Evolutionary conservation across 1,140 invertebrate genomes (phyloP).

Genomic region (Coelopa frigida): DNA sequence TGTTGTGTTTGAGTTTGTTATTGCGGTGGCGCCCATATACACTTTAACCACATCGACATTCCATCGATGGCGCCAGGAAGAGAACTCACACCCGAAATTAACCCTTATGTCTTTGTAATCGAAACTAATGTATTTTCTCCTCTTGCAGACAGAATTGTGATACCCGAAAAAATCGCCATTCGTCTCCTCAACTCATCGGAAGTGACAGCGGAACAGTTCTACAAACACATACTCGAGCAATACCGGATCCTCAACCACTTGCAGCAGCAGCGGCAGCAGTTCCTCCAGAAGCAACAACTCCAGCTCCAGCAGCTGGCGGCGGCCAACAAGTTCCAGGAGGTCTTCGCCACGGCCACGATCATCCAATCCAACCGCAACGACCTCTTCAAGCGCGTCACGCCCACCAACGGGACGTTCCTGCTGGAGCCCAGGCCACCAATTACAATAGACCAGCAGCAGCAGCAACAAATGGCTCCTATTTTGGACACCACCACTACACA

Average conservation of each 20-base stretch:
- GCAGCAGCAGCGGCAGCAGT: slow-evolving; percentile 35
- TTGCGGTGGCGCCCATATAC: too few relatives aligned
- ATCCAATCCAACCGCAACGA: slow-evolving; percentile 36
- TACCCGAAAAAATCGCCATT: slow-evolving; percentile 44
- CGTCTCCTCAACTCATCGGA: slow-evolving; percentile 41
- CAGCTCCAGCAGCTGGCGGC: slow-evolving; percentile 39
- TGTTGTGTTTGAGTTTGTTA: too few relatives aligned
- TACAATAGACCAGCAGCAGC: too few relatives aligned
- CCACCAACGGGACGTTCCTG: slow-evolving; percentile 14
- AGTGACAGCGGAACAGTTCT: slow-evolving; percentile 42
- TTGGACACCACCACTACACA: slow-evolving; percentile 17
- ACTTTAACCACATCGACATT: too few relatives aligned
- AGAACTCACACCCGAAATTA: too few relatives aligned
- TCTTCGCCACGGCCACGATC: slow-evolving; percentile 40
- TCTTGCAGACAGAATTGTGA: slow-evolving; percentile 42
- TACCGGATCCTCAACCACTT: slow-evolving; percentile 37
- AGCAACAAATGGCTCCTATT: slow-evolving; percentile 17
- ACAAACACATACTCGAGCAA: slow-evolving; percentile 40
- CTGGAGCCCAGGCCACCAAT: slow-evolving; percentile 12
- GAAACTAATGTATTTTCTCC: slow-evolving; percentile 5
- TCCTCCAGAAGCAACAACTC: slow-evolving; percentile 36
- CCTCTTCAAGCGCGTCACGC: slow-evolving; percentile 20
- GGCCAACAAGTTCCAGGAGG: slow-evolving; percentile 38
- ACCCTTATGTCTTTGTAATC: too few relatives aligned
- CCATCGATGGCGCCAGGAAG: too few relatives aligned